Evolutionary conservation across 2,113 vertebrate genomes (phyloP).

Genomic region (Phycodurus eques): DNA sequence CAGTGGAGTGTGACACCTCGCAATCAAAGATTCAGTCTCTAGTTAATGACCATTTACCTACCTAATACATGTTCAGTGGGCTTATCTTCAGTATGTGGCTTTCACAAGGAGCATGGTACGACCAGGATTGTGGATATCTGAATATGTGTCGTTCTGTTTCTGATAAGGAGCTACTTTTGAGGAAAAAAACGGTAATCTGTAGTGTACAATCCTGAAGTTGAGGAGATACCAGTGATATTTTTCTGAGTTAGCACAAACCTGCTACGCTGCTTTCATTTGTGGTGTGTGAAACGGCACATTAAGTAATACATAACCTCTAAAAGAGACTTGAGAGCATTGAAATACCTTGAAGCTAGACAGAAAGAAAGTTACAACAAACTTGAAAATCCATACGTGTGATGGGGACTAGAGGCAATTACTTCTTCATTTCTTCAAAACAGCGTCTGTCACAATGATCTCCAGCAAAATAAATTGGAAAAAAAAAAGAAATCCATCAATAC

Average conservation of each 20-base stretch:
- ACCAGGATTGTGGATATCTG: conserved; percentile 74
- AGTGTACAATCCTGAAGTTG: conserved; percentile 71
- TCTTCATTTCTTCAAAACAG: conserved; percentile 62
- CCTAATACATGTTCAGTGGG: conserved; percentile 76
- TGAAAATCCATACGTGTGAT: conserved; percentile 35
- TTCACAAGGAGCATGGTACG: conserved; percentile 81
- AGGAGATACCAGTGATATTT: conserved; percentile 56
- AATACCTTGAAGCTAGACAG: conserved; percentile 55
- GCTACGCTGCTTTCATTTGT: conserved; percentile 57
- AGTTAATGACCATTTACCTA: conserved; percentile 87
- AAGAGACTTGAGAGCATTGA: conserved; percentile 51
- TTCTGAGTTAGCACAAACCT: conserved; percentile 68
- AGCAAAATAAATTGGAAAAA: conserved; percentile 71
- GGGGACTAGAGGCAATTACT: conserved; percentile 54
- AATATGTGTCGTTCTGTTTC: conserved; percentile 71
- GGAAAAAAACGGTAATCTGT: conserved; percentile 61
- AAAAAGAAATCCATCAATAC: conserved; percentile 69
- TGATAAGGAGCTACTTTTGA: conserved; percentile 66
- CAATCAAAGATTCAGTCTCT: conserved; percentile 78
- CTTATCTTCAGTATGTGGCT: conserved; percentile 71
- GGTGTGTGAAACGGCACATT: conserved; percentile 64
- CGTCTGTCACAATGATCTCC: conserved; percentile 83
- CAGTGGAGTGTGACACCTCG: conserved; percentile 78
- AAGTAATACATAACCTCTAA: conserved; percentile 55
- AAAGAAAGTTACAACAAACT: conserved; percentile 60